Evolutionary conservation across 2,888 invertebrate genomes (phyloP).

Genomic region (Ramazzottius varieornatus): DNA sequence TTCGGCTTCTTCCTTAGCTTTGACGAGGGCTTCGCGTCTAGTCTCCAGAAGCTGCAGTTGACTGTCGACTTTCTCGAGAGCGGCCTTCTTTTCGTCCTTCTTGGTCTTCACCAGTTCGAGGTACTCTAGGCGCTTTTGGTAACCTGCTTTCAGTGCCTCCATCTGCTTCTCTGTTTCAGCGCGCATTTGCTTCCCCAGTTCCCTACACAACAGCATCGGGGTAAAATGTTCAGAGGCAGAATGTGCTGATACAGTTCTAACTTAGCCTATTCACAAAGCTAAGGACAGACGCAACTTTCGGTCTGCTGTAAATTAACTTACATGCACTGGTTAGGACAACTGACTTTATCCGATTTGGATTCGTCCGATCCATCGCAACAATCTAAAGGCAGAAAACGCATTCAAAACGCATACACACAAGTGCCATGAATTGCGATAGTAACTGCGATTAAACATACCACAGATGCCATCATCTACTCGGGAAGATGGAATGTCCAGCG

Average conservation of each 20-base stretch:
- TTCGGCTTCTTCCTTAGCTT: slow-evolving; percentile 49
- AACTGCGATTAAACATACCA: too few species aligned
- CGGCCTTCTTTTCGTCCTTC: slow-evolving; percentile 38
- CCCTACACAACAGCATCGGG: slow-evolving; percentile 25
- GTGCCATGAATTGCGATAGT: too few species aligned
- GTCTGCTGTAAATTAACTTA: too few species aligned
- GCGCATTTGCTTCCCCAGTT: slow-evolving; percentile 29
- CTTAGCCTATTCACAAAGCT: too few species aligned
- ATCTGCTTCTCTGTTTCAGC: slow-evolving; percentile 38
- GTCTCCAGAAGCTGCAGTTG: slow-evolving; percentile 21
- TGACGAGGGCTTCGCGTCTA: slow-evolving; percentile 40
- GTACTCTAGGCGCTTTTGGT: slow-evolving; percentile 41
- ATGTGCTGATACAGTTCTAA: too few species aligned
- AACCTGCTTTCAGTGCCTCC: slow-evolving; percentile 50
- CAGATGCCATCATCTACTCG: slow-evolving; percentile 77
- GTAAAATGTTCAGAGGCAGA: too few species aligned
- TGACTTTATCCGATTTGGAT: slow-evolving; percentile 20
- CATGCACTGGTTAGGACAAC: slow-evolving; percentile 21
- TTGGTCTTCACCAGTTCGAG: slow-evolving; percentile 45
- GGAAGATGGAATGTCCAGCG: slow-evolving; percentile 44
- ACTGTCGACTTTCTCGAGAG: slow-evolving; percentile 4
- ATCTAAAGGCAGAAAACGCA: too few species aligned
- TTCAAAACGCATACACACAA: too few species aligned
- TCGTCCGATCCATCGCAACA: slow-evolving; percentile 37
- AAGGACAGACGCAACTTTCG: too few species aligned